Evolutionary conservation across 2,888 invertebrate genomes (phyloP).

Genomic region (Drosophila buzzatii): DNA sequence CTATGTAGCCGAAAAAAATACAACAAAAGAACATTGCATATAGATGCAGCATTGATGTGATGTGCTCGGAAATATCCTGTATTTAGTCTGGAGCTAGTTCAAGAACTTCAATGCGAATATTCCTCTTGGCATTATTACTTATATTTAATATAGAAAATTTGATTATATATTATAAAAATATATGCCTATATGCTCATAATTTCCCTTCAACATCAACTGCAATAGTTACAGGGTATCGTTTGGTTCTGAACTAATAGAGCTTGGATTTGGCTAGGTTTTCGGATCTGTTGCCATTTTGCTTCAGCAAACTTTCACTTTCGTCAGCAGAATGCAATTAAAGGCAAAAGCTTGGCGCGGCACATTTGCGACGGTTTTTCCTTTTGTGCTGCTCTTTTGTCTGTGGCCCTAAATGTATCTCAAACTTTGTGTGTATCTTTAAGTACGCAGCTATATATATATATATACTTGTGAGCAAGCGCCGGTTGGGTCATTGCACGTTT

Average conservation of each 20-base stretch:
- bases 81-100: neutral
- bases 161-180: neutral
- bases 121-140: neutral
- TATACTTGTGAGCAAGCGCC: slow-evolving; percentile 23
- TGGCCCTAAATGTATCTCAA: slow-evolving; percentile 46
- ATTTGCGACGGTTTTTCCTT: slow-evolving; percentile 50
- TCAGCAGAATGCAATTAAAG: slow-evolving; percentile 73
- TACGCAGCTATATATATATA: slow-evolving; percentile 10
- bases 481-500: slow-evolving; percentile 49
- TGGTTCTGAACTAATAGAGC: slow-evolving; percentile 1
- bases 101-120: neutral
- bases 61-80: neutral
- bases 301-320: slow-evolving; percentile 64
- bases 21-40: slow-evolving; percentile 4
- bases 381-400: slow-evolving; percentile 53
- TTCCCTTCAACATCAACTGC: neutral
- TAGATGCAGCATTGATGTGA: neutral
- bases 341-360: slow-evolving; percentile 52
- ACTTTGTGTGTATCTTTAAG: slow-evolving; percentile 28
- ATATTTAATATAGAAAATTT: neutral
- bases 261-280: slow-evolving; percentile 15
- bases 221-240: neutral
- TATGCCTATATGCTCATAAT: neutral
- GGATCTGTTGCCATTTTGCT: slow-evolving; percentile 25
- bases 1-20: slow-evolving; percentile 31